These are phyloP conservation scores for Carpatolechia fugitivella DNA, from an alignment of 2,888 invertebrate genomes.

Conservation along the genomic window DNA sequence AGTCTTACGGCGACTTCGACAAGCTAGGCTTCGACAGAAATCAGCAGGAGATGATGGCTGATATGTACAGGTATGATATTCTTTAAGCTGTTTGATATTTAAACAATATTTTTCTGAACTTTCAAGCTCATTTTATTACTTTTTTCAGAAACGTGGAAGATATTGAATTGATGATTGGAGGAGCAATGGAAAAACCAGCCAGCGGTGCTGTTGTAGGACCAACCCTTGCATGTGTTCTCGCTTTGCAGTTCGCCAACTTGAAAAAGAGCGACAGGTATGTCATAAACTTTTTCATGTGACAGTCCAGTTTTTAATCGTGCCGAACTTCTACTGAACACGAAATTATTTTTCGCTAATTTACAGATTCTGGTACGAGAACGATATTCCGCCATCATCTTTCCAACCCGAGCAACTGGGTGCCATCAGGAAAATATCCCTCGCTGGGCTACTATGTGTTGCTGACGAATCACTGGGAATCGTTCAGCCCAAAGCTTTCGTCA, in stretches of 20 bases:
- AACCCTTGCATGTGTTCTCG: conserved; percentile 92
- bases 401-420: conserved; percentile 87
- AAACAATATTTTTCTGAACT: too few species aligned
- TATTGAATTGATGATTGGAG: conserved; percentile 91
- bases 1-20: conserved; percentile 79
- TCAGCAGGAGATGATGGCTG: conserved; percentile 81
- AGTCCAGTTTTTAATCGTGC: too few species aligned
- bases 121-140: neutral
- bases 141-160: conserved; percentile 82
- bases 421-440: conserved; percentile 87
- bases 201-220: conserved; percentile 92
- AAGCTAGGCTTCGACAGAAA: conserved; percentile 77
- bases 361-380: conserved; percentile 97
- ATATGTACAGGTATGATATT: conserved; percentile 81
- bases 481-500: conserved; percentile 92
- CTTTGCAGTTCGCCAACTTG: conserved; percentile 88
- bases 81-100: neutral
- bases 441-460: conserved; percentile 88
- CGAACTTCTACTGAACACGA: neutral
- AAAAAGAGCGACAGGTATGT: conserved; percentile 87
- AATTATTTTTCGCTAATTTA: conserved; percentile 4
- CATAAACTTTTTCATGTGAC: neutral
- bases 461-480: conserved; percentile 83
- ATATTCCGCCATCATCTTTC: conserved; percentile 92
- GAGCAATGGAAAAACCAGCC: conserved; percentile 87